Base-by-base conservation (phyloP, 1,140 invertebrate genomes). In the Triops cancriformis region DNA sequence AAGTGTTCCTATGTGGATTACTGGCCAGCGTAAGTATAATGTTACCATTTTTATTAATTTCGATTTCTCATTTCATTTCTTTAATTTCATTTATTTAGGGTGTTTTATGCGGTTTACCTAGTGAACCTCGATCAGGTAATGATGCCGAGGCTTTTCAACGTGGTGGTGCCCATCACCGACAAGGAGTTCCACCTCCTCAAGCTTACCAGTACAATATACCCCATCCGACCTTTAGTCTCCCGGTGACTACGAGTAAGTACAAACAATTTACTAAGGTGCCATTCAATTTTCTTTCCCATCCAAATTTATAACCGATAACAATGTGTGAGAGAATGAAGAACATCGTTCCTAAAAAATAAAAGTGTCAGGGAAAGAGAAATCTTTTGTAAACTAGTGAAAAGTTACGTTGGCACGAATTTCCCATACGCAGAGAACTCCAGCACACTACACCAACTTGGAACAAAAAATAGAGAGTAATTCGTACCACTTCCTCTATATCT, bases 231-330 rank as follows among this genome's bases (percentile, higher is more conserved):
- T 78, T 82, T 64, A 86, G 84, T 76, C 18, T 64, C 18, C 51
- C 51, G 18, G 83, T 84, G 31, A 81, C 84, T 10, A 82, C 82
- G 3, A 78, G 74, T 75, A 84, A 82, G 74, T 81, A 81, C 51
- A 64, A 14, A 64, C 10, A 64, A 64, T 9, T 23, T 64, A 64
- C 18, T 64, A 64, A 64, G 51, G 51, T 5, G 18, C 6, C 51
- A 64, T 64, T 64, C 10, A 6, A 37, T 37, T 37, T 37, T 37
- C 31, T n/a, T n/a, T n/a, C n/a, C n/a, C n/a, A n/a, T n/a, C n/a
- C n/a, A n/a, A n/a, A n/a, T n/a, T n/a, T n/a, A n/a, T n/a, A n/a
- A n/a, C n/a, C n/a, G n/a, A 37, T 37, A 4, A 37, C 31, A 37
- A 37, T 37, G 31, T 37, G n/a, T 37, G 31, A 37, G 7, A 37